Percentiles rank a stretch among this genome's conserved stretches.
Conservation (phyloP, 2,797 vertebrate species). For the Hemitrygon akajei region DNA sequence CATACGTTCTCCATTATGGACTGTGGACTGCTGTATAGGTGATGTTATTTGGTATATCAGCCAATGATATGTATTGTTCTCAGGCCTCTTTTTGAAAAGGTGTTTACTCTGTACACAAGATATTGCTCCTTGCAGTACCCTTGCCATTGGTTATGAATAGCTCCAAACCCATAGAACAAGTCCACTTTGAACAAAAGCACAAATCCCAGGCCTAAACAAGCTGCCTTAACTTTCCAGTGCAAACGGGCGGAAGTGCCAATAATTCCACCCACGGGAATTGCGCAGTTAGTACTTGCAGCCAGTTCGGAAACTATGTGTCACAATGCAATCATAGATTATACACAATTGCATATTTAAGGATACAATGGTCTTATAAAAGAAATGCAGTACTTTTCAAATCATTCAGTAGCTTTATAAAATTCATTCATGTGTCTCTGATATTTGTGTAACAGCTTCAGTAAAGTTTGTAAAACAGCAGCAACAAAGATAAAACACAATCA, state of each 20-base stretch:
- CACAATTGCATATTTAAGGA: background rate
- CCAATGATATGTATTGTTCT: background rate
- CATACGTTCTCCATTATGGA: background rate
- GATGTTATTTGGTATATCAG: background rate
- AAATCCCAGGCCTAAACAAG: background rate
- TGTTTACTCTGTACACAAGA: background rate
- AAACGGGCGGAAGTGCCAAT: background rate
- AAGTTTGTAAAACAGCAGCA: background rate
- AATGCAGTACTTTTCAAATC: background rate
- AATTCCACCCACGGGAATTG: background rate
- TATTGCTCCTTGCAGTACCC: background rate
- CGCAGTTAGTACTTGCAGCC: background rate
- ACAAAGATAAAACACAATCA: background rate
- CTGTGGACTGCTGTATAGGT: background rate
- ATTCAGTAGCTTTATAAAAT: background rate
- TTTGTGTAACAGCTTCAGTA: background rate
- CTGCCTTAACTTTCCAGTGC: background rate
- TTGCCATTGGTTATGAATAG: background rate
- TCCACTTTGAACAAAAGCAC: background rate
- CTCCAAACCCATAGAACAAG: background rate
- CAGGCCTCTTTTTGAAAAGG: background rate
- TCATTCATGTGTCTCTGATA: background rate
- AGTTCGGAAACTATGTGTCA: background rate
- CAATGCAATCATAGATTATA: background rate
- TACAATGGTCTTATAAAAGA: background rate